Evolutionary conservation across 2,113 vertebrate genomes (phyloP), one percentile per base, ranked within the genome.

Genomic region (Brachyhypopomus gauderio): DNA sequence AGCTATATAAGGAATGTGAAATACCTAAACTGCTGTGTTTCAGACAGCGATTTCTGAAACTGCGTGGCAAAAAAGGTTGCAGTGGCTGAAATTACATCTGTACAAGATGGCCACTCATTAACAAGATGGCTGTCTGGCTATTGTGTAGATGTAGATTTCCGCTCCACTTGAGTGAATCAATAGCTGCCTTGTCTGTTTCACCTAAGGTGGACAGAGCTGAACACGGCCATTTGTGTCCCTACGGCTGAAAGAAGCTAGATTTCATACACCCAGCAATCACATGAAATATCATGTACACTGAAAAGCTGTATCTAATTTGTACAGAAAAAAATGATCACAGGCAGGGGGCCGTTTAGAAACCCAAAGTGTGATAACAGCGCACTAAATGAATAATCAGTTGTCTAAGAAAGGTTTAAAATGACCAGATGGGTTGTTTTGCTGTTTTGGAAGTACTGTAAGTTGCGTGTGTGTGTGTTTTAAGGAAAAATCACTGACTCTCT

Each of bases 401-500:
- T 41, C 41, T 41, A 41, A 41, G 41, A 55, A 36, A 74, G 72
- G 4, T 5, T 74, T 58, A 4, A 2, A 36, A 11, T 74, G 48
- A 22, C 55, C 19, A 12, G 27, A 58, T 20, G 55, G 52, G 34
- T 36, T 59, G 27, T 59, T n/a, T 30, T 74, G 27, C 27, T 30
- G 27, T 59, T 20, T 36, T 14, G 41, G 5, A 41, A 41, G 41
- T 9, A 41, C 41, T 41, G 9, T 5, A 9, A 41, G 3, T 41
- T 41, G 41, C 41, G 5, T 30, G 30, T 30, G 1, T 30, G 30
- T 30, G 30, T 30, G 30, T 48, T 83, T 80, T 23, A 88, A 98
- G 96, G 95, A 5, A 94, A 89, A 83, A 96, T 98, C 89, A 95
- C 93, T 0, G 34, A 72, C 0, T 90, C 93, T 45, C 94, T 97